Percentiles rank a stretch among this genome's conserved stretches.
Evolutionary conservation across 2,888 invertebrate species (phyloP).

Genomic region (Entomobrya multifasciata): DNA sequence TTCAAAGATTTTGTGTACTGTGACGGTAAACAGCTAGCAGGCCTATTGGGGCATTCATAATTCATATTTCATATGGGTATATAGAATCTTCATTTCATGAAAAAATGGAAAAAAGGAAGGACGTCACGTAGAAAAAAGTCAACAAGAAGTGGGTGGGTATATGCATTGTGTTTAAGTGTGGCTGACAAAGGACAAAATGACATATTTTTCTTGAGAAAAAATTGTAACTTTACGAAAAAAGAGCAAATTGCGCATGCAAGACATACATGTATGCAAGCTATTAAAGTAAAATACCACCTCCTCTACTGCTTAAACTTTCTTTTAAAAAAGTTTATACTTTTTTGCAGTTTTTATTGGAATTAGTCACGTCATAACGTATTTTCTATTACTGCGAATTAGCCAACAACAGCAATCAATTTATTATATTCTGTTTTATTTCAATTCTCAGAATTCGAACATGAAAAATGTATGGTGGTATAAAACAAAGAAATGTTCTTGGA

Average conservation of each 20-base stretch:
- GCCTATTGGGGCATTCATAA: not conserved
- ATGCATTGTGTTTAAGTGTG: slow-evolving; percentile 7
- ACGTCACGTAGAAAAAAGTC: slow-evolving; percentile 33
- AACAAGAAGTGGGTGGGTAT: slow-evolving; percentile 52
- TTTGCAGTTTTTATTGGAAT: slow-evolving; percentile 41
- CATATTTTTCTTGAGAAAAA: not conserved
- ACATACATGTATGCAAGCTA: not conserved
- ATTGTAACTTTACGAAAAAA: not conserved
- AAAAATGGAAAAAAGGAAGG: slow-evolving; percentile 32
- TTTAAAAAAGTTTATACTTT: not conserved
- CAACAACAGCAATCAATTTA: slow-evolving; percentile 45
- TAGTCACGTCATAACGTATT: slow-evolving; percentile 44
- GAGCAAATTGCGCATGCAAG: not conserved
- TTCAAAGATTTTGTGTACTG: not conserved
- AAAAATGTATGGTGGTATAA: too few species aligned
- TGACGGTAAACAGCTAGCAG: not conserved
- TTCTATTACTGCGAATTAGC: not conserved
- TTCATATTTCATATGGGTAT: not conserved
- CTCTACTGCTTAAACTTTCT: not conserved
- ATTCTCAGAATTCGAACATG: slow-evolving; percentile 35
- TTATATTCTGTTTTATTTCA: slow-evolving; percentile 53
- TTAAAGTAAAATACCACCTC: not conserved
- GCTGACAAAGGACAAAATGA: not conserved
- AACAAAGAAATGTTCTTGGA: too few species aligned
- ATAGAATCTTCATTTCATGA: not conserved